Base-by-base conservation (phyloP, 2,113 vertebrate genomes). In the Arenaria interpres region DNA sequence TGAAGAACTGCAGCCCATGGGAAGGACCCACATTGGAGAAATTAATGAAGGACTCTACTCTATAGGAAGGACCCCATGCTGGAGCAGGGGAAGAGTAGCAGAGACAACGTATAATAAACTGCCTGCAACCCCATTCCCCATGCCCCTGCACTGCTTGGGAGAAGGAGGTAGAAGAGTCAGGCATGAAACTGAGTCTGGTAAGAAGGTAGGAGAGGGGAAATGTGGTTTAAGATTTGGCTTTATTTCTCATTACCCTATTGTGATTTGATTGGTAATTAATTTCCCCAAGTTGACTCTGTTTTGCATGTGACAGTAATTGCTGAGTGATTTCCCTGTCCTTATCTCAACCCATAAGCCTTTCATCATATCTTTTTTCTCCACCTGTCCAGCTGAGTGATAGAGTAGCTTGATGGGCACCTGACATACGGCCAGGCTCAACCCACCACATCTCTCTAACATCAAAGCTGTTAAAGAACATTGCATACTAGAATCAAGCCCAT, bases 71-170 rank as follows among this genome's bases (percentile, higher is more conserved):
- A 50, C 24, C 12, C 23, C 24, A 4, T 3, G 2, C 14, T 41
- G 69, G 50, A 54, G 50, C n/a, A 51, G 10, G 25, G 25, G 25
- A 71, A 51, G n/a, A 51, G 22, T 4, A 3, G 30, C 51, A 43
- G 37, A 56, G 22, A 43, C n/a, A 60, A 25, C 28, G 32, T 32
- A 41, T 32, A 27, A 53, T 72, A 37, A 41, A 54, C 37, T 73
- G 50, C 41, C 37, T 2, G 4, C 21, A 45, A 5, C 14, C 33
- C 18, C 19, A 20, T 76, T 76, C 33, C 24, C 41, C 1, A 1
- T 59, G 24, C 7, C 6, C 24, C 41, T 59, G 33, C 2, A 3
- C 16, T 1, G 1, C 57, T 37, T 15, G 1, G 14, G 10, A 20
- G 25, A 19, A 37, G 13, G 8, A 35, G 25, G 19, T 35, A 76